Percentiles rank a stretch among this genome's conserved stretches.
Evolutionary conservation across 2,888 invertebrate species (phyloP).

Genomic region (Drosophila emarginata): DNA sequence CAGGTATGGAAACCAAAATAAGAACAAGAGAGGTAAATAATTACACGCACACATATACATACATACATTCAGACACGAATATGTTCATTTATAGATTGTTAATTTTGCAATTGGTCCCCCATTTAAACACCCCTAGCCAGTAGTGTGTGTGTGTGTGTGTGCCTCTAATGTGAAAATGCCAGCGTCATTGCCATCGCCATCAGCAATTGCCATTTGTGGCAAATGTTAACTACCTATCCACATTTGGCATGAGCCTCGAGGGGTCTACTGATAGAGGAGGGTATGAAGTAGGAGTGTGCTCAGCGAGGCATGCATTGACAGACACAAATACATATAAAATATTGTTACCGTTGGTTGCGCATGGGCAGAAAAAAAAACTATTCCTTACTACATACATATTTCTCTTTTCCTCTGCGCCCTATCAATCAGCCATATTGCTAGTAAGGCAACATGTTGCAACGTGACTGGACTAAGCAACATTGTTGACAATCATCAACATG

Average conservation of each 20-base stretch:
- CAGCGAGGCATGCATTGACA: slow-evolving; percentile 11
- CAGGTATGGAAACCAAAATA: slow-evolving; percentile 57
- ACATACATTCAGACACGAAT: slow-evolving; percentile 8
- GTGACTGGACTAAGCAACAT: slow-evolving; percentile 59
- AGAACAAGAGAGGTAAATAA: slow-evolving; percentile 56
- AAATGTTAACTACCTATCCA: slow-evolving; percentile 55
- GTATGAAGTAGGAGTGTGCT: background rate
- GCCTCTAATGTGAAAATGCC: slow-evolving; percentile 69
- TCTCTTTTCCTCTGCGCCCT: slow-evolving; percentile 17
- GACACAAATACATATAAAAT: slow-evolving; percentile 10
- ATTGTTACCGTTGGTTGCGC: slow-evolving; percentile 32
- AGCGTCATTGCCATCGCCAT: slow-evolving; percentile 47
- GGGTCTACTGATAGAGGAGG: slow-evolving; percentile 8
- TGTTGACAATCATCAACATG: background rate
- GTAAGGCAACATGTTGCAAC: slow-evolving; percentile 54
- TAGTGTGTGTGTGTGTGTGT: slow-evolving; percentile 29
- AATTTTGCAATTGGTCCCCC: slow-evolving; percentile 66
- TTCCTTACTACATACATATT: slow-evolving; percentile 2
- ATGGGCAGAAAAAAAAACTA: slow-evolving; percentile 11
- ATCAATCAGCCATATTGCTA: slow-evolving; percentile 66
- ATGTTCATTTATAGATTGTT: slow-evolving; percentile 35
- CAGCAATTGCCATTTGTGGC: slow-evolving; percentile 64
- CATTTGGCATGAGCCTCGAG: slow-evolving; percentile 9
- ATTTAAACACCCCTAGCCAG: slow-evolving; percentile 39
- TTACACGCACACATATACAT: slow-evolving; percentile 37